Evolutionary conservation across 2,888 invertebrate species (phyloP).

Genomic region (Eledona agricola): DNA sequence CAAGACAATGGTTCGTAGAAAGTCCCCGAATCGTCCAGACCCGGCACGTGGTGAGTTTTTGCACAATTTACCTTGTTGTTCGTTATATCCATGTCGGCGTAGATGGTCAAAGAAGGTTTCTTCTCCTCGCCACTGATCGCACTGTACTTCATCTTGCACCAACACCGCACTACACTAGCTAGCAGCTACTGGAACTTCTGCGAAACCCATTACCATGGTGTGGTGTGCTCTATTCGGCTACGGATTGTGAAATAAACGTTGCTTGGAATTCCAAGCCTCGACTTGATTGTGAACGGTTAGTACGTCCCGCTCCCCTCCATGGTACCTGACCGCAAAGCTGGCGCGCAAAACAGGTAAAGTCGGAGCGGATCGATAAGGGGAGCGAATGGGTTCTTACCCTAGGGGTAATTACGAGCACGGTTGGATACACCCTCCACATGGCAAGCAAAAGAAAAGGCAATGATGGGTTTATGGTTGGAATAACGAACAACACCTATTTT

Average conservation of each 20-base stretch:
- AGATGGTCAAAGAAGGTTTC: constrained; percentile 73
- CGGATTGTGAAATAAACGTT: constrained; percentile 51
- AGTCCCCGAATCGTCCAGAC: no score
- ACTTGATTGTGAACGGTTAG: constrained; percentile 54
- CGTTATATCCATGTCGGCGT: constrained; percentile 67
- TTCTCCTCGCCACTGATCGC: constrained; percentile 73
- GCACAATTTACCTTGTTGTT: constrained; percentile 66
- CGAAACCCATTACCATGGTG: constrained; percentile 1
- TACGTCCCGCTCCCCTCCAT: constrained; percentile 49
- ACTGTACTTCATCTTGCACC: constrained; percentile 67
- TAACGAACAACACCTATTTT: no score
- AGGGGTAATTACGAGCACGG: no score
- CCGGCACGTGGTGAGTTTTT: no score
- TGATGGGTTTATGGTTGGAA: no score
- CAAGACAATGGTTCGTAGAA: no score
- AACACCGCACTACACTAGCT: not conserved
- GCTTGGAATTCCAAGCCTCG: constrained; percentile 53
- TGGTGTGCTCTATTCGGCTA: constrained; percentile 41
- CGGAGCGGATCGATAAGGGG: no score
- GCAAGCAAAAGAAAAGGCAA: no score
- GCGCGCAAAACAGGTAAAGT: constrained; percentile 41
- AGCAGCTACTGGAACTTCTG: not conserved
- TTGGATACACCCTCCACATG: no score
- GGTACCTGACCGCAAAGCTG: constrained; percentile 54
- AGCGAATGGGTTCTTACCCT: no score